Percentiles rank a stretch among this genome's conserved stretches.
Conservation (phyloP, 2,888 invertebrate species). For the Lithophane leautieri region DNA sequence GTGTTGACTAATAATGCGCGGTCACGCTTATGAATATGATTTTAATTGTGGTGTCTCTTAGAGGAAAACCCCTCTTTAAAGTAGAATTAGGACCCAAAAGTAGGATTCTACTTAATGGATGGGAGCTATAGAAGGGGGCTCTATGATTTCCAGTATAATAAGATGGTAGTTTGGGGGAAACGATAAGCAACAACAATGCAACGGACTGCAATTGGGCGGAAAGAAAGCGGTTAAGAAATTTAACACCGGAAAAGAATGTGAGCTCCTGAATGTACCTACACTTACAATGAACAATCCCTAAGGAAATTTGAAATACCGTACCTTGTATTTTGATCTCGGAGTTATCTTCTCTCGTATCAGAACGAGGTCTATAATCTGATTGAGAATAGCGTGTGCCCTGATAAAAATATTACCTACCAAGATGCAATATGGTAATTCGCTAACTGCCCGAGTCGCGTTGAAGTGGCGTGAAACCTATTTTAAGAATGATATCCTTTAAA, state of each 20-base stretch:
- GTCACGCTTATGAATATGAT: slow-evolving; percentile 46
- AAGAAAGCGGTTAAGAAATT: not conserved
- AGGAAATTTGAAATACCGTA: too few species aligned
- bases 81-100: not conserved
- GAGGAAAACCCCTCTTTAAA: not conserved
- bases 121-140: not conserved
- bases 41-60: slow-evolving; percentile 10
- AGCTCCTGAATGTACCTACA: not conserved
- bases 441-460: not conserved
- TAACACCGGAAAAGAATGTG: not conserved
- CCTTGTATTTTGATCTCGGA: not conserved
- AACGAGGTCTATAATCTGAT: not conserved
- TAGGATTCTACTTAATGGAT: not conserved
- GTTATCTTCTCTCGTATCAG: not conserved
- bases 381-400: not conserved
- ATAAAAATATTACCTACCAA: not conserved
- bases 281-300: too few species aligned
- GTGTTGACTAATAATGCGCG: slow-evolving; percentile 36
- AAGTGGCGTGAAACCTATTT: not conserved
- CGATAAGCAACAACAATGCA: not conserved
- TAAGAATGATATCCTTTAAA: not conserved
- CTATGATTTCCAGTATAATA: not conserved
- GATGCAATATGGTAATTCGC: not conserved
- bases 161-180: not conserved
- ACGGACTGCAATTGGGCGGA: not conserved